A percentile compares a stretch with the other conserved stretches of the same genome.
Evolutionary conservation across 2,797 vertebrate genomes (phyloP).

Genomic region (Emys orbicularis): DNA sequence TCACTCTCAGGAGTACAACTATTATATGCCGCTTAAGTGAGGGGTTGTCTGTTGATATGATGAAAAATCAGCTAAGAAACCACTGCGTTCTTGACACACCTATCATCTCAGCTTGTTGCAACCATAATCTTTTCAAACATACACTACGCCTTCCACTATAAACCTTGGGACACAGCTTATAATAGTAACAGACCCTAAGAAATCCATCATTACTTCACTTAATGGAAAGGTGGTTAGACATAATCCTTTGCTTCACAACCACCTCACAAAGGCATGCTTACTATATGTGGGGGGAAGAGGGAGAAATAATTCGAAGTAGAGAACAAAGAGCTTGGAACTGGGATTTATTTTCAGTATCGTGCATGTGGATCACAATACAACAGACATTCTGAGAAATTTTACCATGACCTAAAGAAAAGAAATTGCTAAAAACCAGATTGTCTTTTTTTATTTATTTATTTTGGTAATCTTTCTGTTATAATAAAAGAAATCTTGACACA

Average conservation of each 20-base stretch:
- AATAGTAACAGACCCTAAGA: constrained; percentile 39
- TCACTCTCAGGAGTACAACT: neutral
- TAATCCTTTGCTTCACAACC: constrained; percentile 26
- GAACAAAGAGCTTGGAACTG: neutral
- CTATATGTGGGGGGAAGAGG: neutral
- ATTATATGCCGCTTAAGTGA: neutral
- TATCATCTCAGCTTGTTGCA: neutral
- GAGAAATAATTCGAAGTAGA: neutral
- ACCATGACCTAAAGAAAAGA: constrained; percentile 16
- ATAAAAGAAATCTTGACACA: neutral
- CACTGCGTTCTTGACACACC: constrained; percentile 26
- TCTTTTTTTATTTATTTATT: neutral
- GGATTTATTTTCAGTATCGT: constrained; percentile 12
- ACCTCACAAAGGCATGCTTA: neutral
- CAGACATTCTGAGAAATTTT: neutral
- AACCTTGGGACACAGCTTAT: constrained; percentile 34
- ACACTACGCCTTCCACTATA: constrained; percentile 6
- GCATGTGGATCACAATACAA: constrained; percentile 11
- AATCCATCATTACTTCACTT: constrained; percentile 36
- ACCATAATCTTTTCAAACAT: constrained; percentile 11
- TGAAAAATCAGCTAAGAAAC: neutral
- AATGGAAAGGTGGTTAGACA: constrained; percentile 3
- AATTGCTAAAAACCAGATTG: constrained; percentile 11
- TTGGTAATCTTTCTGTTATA: neutral
- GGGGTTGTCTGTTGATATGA: neutral